Evolutionary conservation across 2,113 vertebrate genomes (phyloP).

Genomic region (Dissostichus mawsoni): DNA sequence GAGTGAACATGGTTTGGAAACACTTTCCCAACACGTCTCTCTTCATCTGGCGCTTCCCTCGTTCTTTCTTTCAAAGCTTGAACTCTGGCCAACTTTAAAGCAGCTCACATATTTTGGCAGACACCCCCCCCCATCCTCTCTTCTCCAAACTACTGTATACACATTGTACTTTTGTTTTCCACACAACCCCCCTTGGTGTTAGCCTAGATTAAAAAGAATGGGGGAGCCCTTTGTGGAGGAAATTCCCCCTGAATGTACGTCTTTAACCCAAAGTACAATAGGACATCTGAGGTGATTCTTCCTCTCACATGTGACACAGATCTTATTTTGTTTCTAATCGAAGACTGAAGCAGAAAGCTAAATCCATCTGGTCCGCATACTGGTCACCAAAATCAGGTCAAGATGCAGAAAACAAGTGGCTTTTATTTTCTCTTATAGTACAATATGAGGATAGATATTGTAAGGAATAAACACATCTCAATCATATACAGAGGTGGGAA

Average conservation of each 20-base stretch:
- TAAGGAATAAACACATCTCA: not conserved
- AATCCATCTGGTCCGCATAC: slow-evolving; percentile 25
- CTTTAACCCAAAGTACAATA: not conserved
- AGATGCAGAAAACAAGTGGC: not conserved
- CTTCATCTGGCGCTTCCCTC: slow-evolving; percentile 30
- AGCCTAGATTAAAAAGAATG: not conserved
- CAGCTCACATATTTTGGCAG: slow-evolving; percentile 50
- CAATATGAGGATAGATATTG: not conserved
- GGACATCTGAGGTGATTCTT: not conserved
- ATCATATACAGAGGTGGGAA: no score
- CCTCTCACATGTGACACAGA: slow-evolving; percentile 32
- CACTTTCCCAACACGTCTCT: slow-evolving; percentile 33
- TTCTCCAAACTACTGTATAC: slow-evolving; percentile 27
- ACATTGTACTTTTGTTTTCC: slow-evolving; percentile 45
- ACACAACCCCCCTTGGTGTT: slow-evolving; percentile 32
- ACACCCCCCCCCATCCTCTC: no score
- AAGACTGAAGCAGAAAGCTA: not conserved
- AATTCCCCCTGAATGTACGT: slow-evolving; percentile 4
- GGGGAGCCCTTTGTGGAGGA: slow-evolving; percentile 2
- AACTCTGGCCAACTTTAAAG: slow-evolving; percentile 35
- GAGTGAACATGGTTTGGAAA: slow-evolving; percentile 44
- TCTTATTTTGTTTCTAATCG: slow-evolving; percentile 6
- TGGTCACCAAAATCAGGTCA: not conserved
- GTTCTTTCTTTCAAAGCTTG: slow-evolving; percentile 4
- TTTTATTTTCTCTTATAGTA: not conserved